Evolutionary conservation across 2,888 invertebrate genomes (phyloP), one percentile per base, ranked within the genome.

Genomic region (Drosophila glabriapex): DNA sequence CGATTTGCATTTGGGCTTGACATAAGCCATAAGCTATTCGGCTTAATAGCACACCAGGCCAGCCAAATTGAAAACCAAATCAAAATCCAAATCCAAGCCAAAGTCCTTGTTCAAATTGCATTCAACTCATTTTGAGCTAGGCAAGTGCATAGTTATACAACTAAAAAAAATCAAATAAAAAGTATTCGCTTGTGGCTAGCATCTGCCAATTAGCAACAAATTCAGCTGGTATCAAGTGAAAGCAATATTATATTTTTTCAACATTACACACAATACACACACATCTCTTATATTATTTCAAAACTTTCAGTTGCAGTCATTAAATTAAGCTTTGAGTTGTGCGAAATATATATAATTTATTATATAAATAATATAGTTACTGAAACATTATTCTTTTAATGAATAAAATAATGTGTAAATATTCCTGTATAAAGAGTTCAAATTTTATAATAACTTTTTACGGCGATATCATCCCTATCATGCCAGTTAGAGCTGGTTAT

Each of bases 1-100:
- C 22, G 65, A 39, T 71, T 62, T 67, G 63, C 77, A 60, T 69
- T 58, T 61, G 39, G 16, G 49, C 60, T 73, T 63, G 67, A 33
- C 67, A 63, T 63, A 66, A 67, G 46, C 49, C 31, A 31, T 31
- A 31, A 31, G 1, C 31, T 31, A 35, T 7, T 49, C 16, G 50
- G 35, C 31, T 39, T 39, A 52, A 61, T 37, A 35, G 46, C 19
- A 46, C 35, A 60, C 28, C 28, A n/a, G 52, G 28, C 19, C 31
- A 25, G 19, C 49, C 49, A 55, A 73, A 46, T 35, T 9, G 41
- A 31, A 71, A 64, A 56, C 31, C n/a, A 50, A 33, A 33, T 56
- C 60, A 22, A 16, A 52, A 19, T n/a, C 19, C 1, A 41, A 22
- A 14, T 46, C 28, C 25, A 4, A 29, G 28, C 22, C 55, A 28